Evolutionary conservation across 1,140 invertebrate species (phyloP).

Genomic region (Riptortus pedestris): DNA sequence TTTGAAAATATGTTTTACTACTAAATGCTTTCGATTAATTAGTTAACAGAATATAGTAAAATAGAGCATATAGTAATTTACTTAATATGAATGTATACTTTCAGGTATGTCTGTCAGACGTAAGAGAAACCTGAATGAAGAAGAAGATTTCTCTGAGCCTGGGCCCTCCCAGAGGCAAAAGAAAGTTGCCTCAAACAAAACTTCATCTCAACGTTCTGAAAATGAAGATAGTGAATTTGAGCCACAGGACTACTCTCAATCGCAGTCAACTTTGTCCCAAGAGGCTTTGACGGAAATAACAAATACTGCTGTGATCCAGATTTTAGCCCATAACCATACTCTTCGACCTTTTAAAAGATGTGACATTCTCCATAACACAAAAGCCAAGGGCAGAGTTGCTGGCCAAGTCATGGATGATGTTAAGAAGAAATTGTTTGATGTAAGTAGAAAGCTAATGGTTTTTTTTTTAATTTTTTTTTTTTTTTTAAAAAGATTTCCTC

Average conservation of each 20-base stretch:
- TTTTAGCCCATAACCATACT: constrained; percentile 13
- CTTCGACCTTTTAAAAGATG: neutral
- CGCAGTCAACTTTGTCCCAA: neutral
- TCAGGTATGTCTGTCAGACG: constrained; percentile 3
- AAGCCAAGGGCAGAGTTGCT: constrained; percentile 1
- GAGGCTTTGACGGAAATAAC: neutral
- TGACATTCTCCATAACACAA: constrained; percentile 14
- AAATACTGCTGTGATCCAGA: neutral
- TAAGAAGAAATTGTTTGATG: constrained; percentile 8
- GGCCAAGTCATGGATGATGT: constrained; percentile 4
- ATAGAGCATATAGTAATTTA: too few relatives aligned
- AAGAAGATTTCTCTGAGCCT: neutral
- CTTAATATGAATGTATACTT: too few relatives aligned
- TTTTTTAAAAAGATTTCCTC: neutral
- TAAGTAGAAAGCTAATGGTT: too few relatives aligned
- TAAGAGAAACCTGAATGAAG: constrained; percentile 1
- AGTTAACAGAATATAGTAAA: too few relatives aligned
- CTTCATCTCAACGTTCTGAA: neutral
- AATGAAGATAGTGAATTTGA: constrained; percentile 1
- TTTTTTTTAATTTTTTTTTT: neutral
- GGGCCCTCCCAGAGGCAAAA: neutral
- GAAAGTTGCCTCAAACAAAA: neutral
- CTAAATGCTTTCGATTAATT: too few relatives aligned
- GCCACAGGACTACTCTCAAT: constrained; percentile 4
- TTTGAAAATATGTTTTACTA: too few relatives aligned